phyloP scores from a whole-genome alignment of 1,140 invertebrate species.

The Formica selysi region DNA sequence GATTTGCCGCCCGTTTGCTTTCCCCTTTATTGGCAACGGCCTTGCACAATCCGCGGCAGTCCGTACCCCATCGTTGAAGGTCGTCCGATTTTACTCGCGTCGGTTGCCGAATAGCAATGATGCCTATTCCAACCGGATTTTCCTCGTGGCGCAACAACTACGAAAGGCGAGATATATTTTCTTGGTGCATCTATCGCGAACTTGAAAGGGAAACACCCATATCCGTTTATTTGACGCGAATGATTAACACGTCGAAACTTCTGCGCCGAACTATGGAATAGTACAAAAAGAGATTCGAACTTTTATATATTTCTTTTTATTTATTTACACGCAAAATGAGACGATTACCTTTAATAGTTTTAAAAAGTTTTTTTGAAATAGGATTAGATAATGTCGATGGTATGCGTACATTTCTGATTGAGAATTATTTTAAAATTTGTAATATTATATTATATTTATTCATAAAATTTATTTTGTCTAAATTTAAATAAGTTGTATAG shows the following conservation, averaged over 20 bases:
- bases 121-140: not conserved
- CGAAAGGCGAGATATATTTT: not conserved
- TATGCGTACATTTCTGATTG: not conserved
- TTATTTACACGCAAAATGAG: too few species aligned
- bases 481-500: not conserved
- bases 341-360: not conserved
- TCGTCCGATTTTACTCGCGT: not conserved
- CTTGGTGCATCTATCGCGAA: not conserved
- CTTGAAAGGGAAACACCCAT: too few species aligned
- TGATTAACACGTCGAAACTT: too few species aligned
- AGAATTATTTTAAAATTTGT: too few species aligned
- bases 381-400: not conserved
- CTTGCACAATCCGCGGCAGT: conserved; percentile 21
- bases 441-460: not conserved
- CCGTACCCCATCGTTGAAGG: not conserved
- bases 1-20: conserved; percentile 6
- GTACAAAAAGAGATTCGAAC: too few species aligned
- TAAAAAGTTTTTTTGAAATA: not conserved
- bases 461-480: not conserved
- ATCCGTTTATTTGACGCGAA: too few species aligned
- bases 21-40: conserved; percentile 25
- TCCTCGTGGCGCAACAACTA: not conserved
- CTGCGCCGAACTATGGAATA: too few species aligned
- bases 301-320: too few species aligned
- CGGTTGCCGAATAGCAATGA: conserved; percentile 5